Evolutionary conservation across 2,888 invertebrate genomes (phyloP).

Genomic region (Rhagonycha lutea): DNA sequence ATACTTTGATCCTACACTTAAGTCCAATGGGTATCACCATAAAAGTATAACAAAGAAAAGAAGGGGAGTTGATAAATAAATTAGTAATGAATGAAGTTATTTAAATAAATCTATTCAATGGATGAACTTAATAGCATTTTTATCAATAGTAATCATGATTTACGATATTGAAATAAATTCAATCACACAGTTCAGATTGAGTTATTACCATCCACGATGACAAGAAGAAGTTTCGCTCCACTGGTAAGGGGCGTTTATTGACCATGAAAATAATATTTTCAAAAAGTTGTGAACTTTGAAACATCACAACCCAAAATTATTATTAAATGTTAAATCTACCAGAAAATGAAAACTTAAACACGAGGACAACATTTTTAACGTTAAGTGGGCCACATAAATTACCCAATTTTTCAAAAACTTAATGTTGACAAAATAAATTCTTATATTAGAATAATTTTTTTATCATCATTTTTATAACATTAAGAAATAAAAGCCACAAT

Average conservation of each 20-base stretch:
- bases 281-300: neutral
- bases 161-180: neutral
- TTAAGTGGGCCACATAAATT: too few relatives aligned
- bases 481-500: neutral
- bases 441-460: too few relatives aligned
- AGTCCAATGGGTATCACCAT: neutral
- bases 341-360: too few relatives aligned
- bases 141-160: neutral
- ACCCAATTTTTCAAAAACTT: too few relatives aligned
- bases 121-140: neutral
- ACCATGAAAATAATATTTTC: neutral
- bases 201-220: neutral
- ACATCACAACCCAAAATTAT: neutral
- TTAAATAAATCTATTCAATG: neutral
- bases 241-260: neutral
- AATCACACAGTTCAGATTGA: neutral
- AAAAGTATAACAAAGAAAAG: neutral
- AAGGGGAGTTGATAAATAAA: neutral
- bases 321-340: too few relatives aligned
- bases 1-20: neutral
- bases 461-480: too few relatives aligned
- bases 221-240: neutral
- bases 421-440: too few relatives aligned
- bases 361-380: too few relatives aligned
- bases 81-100: neutral